Conservation (phyloP, 2,113 vertebrate species). For the Mastomys coucha region DNA sequence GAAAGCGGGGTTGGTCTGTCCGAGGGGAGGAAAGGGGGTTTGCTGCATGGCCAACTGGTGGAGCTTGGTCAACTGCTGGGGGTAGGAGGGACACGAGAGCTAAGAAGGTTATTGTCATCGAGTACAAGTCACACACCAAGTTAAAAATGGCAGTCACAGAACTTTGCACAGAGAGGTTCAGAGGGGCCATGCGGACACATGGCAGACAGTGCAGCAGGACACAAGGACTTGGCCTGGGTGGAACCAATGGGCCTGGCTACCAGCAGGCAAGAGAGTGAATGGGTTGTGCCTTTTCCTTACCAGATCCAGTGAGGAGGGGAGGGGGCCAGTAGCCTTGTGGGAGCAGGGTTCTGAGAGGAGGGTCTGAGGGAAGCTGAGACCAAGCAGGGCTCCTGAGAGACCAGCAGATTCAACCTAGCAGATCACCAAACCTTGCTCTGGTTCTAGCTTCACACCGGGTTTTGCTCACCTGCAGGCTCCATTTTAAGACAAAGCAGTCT, state of each 20-base stretch:
- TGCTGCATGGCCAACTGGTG: slow-evolving; percentile 99
- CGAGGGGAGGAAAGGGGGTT: slow-evolving; percentile 99
- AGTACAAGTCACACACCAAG: slow-evolving; percentile 93
- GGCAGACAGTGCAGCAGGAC: slow-evolving; percentile 85
- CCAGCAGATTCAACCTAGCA: background rate
- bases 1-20: slow-evolving; percentile 99
- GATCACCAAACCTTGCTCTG: too few relatives aligned
- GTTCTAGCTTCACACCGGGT: background rate
- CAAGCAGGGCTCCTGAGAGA: background rate
- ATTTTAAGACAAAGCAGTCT: background rate
- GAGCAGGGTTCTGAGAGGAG: background rate
- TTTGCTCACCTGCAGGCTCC: background rate
- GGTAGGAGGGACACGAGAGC: slow-evolving; percentile 99
- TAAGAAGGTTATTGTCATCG: slow-evolving; percentile 97
- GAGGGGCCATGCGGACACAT: slow-evolving; percentile 89
- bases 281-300: background rate
- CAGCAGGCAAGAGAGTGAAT: background rate
- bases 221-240: slow-evolving; percentile 93
- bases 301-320: too few relatives aligned
- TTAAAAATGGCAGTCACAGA: slow-evolving; percentile 87
- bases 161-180: slow-evolving; percentile 75
- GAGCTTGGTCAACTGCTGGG: slow-evolving; percentile 99
- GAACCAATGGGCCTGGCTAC: slow-evolving; percentile 53
- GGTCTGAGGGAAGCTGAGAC: too few relatives aligned
- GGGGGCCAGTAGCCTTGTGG: too few relatives aligned